These are phyloP conservation scores for Hirudinaria manillensis DNA, from an alignment of 2,888 invertebrate genomes.

Conservation along the genomic window DNA sequence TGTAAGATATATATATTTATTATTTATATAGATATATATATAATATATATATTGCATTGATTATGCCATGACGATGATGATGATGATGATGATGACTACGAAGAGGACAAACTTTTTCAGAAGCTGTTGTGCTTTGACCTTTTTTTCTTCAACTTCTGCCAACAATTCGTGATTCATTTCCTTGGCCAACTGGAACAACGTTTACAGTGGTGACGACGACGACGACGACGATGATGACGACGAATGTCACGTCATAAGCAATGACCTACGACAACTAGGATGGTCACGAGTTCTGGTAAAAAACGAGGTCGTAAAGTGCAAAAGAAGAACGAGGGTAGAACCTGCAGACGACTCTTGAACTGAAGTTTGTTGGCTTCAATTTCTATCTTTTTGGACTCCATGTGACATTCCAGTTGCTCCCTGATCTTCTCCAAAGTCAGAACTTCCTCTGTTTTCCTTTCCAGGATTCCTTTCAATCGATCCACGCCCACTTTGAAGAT, in stretches of 20 bases:
- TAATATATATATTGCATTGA: background rate
- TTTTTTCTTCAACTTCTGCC: conserved; percentile 18
- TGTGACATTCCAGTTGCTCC: conserved; percentile 18
- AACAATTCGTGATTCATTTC: conserved; percentile 15
- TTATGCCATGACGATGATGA: conserved; percentile 14
- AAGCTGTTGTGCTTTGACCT: conserved; percentile 21
- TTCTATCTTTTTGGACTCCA: conserved; percentile 18
- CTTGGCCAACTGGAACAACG: conserved; percentile 15
- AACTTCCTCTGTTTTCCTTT: background rate
- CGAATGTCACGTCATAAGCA: too few species aligned
- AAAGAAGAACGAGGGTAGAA: background rate
- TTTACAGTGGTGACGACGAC: background rate
- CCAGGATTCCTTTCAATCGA: conserved; percentile 13
- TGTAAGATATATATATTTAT: too few species aligned
- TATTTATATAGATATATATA: too few species aligned
- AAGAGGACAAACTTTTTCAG: conserved; percentile 19
- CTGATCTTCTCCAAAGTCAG: background rate
- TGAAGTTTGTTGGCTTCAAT: conserved; percentile 22
- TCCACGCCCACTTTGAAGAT: background rate
- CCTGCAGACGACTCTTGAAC: conserved; percentile 15
- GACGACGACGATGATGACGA: background rate
- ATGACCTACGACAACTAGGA: too few species aligned
- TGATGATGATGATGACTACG: conserved; percentile 16
- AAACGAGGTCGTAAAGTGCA: too few species aligned
- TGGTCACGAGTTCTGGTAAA: too few species aligned